These are phyloP conservation scores for Mimachlamys varia DNA, from an alignment of 2,888 invertebrate species.

Conservation along the genomic window DNA sequence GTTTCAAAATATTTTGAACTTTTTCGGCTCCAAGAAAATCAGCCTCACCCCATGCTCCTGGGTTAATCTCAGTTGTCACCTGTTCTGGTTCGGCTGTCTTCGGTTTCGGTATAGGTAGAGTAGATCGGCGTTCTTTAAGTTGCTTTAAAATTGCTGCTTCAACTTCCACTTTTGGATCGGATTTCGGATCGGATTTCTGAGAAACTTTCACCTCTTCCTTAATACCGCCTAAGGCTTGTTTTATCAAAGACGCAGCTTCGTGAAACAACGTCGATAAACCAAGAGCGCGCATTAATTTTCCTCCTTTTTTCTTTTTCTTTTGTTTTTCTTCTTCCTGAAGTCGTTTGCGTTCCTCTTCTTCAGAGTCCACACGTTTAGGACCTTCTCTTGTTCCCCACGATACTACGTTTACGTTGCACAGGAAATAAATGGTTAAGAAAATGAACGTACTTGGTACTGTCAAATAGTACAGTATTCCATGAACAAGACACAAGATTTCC, in stretches of 20 bases:
- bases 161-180: not conserved
- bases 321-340: not conserved
- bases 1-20: slow-evolving; percentile 91
- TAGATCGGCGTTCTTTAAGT: not conserved
- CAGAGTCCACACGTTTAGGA: slow-evolving; percentile 70
- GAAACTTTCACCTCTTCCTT: not conserved
- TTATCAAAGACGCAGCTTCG: slow-evolving; percentile 34
- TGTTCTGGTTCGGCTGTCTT: not conserved
- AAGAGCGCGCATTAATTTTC: slow-evolving; percentile 29
- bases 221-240: slow-evolving; percentile 36
- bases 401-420: slow-evolving; percentile 95
- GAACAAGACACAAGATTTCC: slow-evolving; percentile 85
- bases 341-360: slow-evolving; percentile 37
- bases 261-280: slow-evolving; percentile 39
- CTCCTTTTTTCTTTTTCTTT: slow-evolving; percentile 17
- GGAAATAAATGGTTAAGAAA: slow-evolving; percentile 93
- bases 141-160: slow-evolving; percentile 36
- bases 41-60: slow-evolving; percentile 37
- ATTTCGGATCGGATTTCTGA: slow-evolving; percentile 20
- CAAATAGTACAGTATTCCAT: slow-evolving; percentile 90
- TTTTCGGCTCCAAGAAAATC: slow-evolving; percentile 81
- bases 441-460: slow-evolving; percentile 98
- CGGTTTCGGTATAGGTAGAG: not conserved
- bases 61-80: not conserved
- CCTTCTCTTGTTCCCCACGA: slow-evolving; percentile 96